A percentile compares a stretch with the other conserved stretches of the same genome.
These are phyloP conservation scores for Morone saxatilis DNA, from an alignment of 2,113 vertebrate genomes.

Conservation along the genomic window DNA sequence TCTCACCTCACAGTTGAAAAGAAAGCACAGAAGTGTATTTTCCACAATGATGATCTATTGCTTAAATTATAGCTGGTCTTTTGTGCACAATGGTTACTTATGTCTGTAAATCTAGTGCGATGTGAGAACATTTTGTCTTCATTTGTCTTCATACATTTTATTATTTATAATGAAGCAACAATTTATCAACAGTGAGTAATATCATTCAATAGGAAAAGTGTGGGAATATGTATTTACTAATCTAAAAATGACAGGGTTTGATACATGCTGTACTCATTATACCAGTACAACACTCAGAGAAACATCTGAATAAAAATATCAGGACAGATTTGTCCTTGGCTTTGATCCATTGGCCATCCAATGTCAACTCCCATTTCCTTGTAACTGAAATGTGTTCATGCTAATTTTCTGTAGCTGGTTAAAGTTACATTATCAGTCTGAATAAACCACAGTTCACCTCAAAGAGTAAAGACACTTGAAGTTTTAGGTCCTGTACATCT, in stretches of 20 bases:
- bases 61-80: neutral
- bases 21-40: neutral
- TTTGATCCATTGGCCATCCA: constrained; percentile 16
- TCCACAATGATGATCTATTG: neutral
- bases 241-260: neutral
- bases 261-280: neutral
- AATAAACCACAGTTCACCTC: constrained; percentile 14
- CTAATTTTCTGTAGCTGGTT: neutral
- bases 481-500: neutral
- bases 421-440: neutral
- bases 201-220: too few species aligned
- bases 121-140: neutral
- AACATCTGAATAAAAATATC: neutral
- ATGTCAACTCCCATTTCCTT: constrained; percentile 7
- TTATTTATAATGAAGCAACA: neutral
- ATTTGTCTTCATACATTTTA: neutral
- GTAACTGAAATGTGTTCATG: neutral
- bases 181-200: too few species aligned
- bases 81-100: neutral
- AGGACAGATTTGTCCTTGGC: constrained; percentile 6
- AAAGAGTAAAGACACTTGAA: neutral
- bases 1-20: neutral
- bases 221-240: too few species aligned
- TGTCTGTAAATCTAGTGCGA: neutral
- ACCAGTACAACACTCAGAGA: too few species aligned